Base-by-base conservation (phyloP, 2,888 invertebrate species). In the Parascotia fuliginaria region DNA sequence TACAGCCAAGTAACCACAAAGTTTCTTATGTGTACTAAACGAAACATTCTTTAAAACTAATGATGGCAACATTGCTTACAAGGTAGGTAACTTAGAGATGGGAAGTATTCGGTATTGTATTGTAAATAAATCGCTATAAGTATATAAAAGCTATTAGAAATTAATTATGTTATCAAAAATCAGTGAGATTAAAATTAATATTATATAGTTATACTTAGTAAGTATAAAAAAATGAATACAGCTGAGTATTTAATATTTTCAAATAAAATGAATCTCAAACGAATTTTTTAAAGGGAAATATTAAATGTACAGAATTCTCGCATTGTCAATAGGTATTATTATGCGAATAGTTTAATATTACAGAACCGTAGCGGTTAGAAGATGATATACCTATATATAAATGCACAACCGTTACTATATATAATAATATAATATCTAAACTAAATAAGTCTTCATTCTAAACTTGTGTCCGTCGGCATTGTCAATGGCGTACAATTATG, bases 181-280 rank as follows among this genome's bases (percentile, higher is more conserved):
- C 85, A 90, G 91, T 92, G 91, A 92, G 91, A 92, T 90, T 92
- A 92, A 86, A 84, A 75, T 87, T 86, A 85, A 87, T 73, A 75
- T 66, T 68, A 83, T n/a, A n/a, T 80, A 87, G 82, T 53, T 65
- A 77, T 42, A 42, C 31, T 12, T 86, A 87, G 85, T 77, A 66
- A 73, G 62, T 65, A 54, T 48, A 54, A 55, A 60, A 59, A 40
- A 71, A 53, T 52, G 66, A 70, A 73, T 59, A 70, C 66, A 53
- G 33, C 76, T 85, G 85, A 70, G 73, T 78, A 73, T 83, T 87
- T 82, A 85, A 85, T 84, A 81, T 77, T 82, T 79, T 79, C 77
- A 64, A 44, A 45, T 41, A 61, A 68, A 54, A 64, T 52, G 89
- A 89, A 90, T 89, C 87, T 89, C 88, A 81, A 31, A 54, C 55